These are phyloP conservation scores for Hydrolagus colliei DNA, from an alignment of 2,797 vertebrate genomes.

Conservation along the genomic window DNA sequence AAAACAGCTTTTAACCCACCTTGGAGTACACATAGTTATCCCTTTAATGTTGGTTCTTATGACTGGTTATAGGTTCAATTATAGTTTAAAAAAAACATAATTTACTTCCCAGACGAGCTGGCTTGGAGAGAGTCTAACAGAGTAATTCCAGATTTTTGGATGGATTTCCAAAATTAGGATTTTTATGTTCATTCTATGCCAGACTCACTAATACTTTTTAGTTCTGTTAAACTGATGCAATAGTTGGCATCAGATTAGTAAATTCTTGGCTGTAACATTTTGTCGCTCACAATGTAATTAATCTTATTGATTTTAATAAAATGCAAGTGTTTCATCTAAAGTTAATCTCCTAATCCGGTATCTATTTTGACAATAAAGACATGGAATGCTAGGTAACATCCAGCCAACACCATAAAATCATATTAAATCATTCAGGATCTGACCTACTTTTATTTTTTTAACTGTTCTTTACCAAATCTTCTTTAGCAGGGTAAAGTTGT, in stretches of 20 bases:
- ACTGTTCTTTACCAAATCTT: neutral
- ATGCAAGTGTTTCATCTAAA: neutral
- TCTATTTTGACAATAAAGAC: neutral
- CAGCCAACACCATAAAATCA: neutral
- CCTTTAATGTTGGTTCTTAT: neutral
- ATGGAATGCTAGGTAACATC: neutral
- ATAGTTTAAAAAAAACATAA: neutral
- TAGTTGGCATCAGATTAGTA: neutral
- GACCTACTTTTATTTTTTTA: neutral
- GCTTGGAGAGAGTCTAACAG: neutral
- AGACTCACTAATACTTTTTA: neutral
- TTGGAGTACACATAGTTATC: neutral
- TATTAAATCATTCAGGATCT: neutral
- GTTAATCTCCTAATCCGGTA: neutral
- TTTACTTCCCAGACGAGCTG: neutral
- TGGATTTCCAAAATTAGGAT: neutral
- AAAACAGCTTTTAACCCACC: neutral
- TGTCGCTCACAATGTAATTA: neutral
- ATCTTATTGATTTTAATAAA: neutral
- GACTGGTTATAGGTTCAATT: neutral
- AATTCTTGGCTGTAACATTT: neutral
- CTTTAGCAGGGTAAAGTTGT: neutral
- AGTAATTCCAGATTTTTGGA: slow-evolving; percentile 20
- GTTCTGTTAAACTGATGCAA: slow-evolving; percentile 12
- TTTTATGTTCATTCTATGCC: neutral